Conservation (phyloP, 2,797 vertebrate genomes). For the Neoniphon sammara region DNA sequence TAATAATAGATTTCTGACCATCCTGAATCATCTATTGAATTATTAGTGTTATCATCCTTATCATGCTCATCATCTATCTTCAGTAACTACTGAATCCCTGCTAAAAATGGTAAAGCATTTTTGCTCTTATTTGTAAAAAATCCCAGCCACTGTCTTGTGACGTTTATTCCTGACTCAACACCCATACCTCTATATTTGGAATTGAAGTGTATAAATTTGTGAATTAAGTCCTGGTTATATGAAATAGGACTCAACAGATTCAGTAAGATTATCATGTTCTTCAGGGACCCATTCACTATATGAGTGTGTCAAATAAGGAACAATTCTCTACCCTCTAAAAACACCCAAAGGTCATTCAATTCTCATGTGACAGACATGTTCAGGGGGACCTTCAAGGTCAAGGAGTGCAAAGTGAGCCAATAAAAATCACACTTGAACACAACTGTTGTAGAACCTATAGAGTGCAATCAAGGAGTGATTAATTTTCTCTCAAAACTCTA, state of each 20-base stretch:
- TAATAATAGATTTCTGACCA: slow-evolving; percentile 77
- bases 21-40: slow-evolving; percentile 78
- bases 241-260: too few relatives aligned
- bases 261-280: too few relatives aligned
- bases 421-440: slow-evolving; percentile 52
- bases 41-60: slow-evolving; percentile 74
- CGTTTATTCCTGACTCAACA: slow-evolving; percentile 46
- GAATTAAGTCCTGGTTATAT: too few relatives aligned
- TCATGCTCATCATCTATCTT: slow-evolving; percentile 64
- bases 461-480: slow-evolving; percentile 66
- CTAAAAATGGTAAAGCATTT: slow-evolving; percentile 43
- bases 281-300: not conserved
- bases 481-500: slow-evolving; percentile 40
- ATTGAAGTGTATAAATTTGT: slow-evolving; percentile 10
- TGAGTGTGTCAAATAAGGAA: slow-evolving; percentile 15
- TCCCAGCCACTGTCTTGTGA: slow-evolving; percentile 11
- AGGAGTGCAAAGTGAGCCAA: slow-evolving; percentile 46
- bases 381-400: slow-evolving; percentile 54
- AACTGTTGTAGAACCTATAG: slow-evolving; percentile 42
- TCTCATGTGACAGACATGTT: slow-evolving; percentile 34
- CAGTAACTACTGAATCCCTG: slow-evolving; percentile 60
- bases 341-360: slow-evolving; percentile 14
- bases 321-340: not conserved
- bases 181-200: slow-evolving; percentile 28
- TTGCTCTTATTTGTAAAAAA: slow-evolving; percentile 24